phyloP scores from a whole-genome alignment of 1,140 invertebrate species.

The Bombus picipes region DNA sequence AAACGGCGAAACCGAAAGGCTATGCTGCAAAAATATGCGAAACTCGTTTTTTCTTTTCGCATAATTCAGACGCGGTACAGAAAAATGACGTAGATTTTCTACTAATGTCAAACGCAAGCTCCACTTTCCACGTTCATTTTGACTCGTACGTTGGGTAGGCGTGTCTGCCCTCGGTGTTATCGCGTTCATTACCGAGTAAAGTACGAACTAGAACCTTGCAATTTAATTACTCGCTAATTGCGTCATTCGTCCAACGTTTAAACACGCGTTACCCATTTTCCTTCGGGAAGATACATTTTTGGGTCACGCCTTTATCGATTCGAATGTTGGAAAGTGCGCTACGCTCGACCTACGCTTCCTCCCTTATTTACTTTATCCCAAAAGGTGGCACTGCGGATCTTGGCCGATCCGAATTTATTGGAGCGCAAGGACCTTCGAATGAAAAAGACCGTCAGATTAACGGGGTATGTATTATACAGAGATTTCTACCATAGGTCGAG shows the following conservation, averaged over 20 bases:
- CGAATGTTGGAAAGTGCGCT: background rate
- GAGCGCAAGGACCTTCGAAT: background rate
- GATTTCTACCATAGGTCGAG: background rate
- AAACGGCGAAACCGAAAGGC: too few species aligned
- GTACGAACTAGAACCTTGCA: background rate
- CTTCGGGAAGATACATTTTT: constrained; percentile 24
- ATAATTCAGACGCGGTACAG: too few species aligned
- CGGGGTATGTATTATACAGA: background rate
- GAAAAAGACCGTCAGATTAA: background rate
- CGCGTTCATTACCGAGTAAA: background rate
- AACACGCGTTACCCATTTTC: constrained; percentile 20
- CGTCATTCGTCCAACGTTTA: background rate
- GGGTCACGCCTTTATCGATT: constrained; percentile 43
- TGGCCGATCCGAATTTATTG: constrained; percentile 24
- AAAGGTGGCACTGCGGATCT: constrained; percentile 6
- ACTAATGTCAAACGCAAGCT: background rate
- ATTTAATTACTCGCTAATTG: constrained; percentile 20
- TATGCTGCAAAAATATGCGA: background rate
- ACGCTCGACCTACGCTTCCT: constrained; percentile 26
- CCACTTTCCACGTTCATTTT: background rate
- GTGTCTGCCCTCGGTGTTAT: background rate
- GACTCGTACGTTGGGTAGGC: background rate
- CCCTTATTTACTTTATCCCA: constrained; percentile 9
- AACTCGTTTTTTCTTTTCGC: too few species aligned
- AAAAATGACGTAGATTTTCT: background rate